These are phyloP conservation scores for Chelon auratus DNA, from an alignment of 2,797 vertebrate species.

Conservation along the genomic window DNA sequence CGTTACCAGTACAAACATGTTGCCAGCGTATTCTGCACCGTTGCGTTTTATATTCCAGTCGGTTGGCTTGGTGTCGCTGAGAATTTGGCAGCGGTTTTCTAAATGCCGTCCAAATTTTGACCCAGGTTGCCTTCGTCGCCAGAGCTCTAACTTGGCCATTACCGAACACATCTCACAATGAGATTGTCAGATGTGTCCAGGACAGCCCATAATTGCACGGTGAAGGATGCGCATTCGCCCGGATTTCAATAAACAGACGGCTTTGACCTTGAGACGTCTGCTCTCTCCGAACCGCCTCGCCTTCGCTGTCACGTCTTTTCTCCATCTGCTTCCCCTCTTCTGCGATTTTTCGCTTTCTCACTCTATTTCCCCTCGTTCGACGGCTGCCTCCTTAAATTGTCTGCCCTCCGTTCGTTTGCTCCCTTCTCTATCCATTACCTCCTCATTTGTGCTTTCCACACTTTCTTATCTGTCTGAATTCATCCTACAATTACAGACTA, in stretches of 20 bases:
- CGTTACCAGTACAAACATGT: background rate
- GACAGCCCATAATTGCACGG: background rate
- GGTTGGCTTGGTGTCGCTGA: conserved; percentile 3
- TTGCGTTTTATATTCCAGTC: background rate
- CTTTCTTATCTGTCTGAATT: conserved; percentile 27
- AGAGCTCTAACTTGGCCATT: background rate
- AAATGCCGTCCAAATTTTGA: conserved; percentile 1
- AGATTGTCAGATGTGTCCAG: background rate
- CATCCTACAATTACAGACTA: conserved; percentile 35
- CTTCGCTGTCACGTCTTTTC: background rate
- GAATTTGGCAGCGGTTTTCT: background rate
- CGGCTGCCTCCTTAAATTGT: conserved; percentile 29
- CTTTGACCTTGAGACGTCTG: conserved; percentile 45
- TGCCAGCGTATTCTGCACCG: background rate
- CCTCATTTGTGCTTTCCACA: conserved; percentile 43
- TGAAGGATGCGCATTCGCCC: background rate
- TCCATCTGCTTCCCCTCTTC: conserved; percentile 36
- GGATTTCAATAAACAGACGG: conserved; percentile 7
- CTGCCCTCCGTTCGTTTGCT: conserved; percentile 21
- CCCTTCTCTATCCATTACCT: conserved; percentile 27
- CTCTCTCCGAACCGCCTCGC: conserved; percentile 4
- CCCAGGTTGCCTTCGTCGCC: background rate
- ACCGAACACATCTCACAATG: background rate
- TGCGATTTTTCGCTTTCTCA: conserved; percentile 14
- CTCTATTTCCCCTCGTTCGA: conserved; percentile 24